These are phyloP conservation scores for Philotrypesis tridentata DNA, from an alignment of 1,140 invertebrate species.

Conservation along the genomic window DNA sequence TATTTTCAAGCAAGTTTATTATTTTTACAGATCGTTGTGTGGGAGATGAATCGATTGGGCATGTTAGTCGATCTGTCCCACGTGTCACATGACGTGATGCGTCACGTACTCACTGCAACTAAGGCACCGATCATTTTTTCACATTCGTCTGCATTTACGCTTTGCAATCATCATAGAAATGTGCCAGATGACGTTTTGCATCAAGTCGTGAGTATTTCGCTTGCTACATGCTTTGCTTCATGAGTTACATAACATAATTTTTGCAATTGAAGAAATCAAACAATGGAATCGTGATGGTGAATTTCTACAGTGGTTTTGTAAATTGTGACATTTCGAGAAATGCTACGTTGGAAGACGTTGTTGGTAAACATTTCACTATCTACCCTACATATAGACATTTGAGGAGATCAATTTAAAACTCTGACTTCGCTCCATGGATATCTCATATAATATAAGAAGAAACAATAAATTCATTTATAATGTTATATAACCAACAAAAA, in stretches of 20 bases:
- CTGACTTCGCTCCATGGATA: too few species aligned
- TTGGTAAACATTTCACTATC: constrained; percentile 74
- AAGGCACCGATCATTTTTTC: constrained; percentile 91
- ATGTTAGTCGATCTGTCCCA: constrained; percentile 94
- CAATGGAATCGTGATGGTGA: constrained; percentile 90
- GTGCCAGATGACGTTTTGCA: constrained; percentile 89
- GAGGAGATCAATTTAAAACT: too few species aligned
- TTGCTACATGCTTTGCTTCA: neutral
- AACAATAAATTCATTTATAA: too few species aligned
- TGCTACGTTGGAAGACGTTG: constrained; percentile 84
- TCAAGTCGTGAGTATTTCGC: constrained; percentile 80
- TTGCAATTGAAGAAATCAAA: constrained; percentile 78
- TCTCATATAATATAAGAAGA: too few species aligned
- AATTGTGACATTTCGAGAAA: constrained; percentile 81
- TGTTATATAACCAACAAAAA: too few species aligned
- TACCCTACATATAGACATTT: too few species aligned
- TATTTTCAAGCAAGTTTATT: constrained; percentile 59
- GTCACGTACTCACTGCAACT: constrained; percentile 83
- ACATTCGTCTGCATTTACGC: constrained; percentile 87
- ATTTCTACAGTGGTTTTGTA: constrained; percentile 89
- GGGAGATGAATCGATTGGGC: constrained; percentile 91
- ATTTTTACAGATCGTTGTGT: constrained; percentile 80
- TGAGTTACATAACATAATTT: constrained; percentile 39
- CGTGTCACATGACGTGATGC: constrained; percentile 86
- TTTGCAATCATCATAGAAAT: constrained; percentile 90